Conservation (phyloP, 2,113 vertebrate genomes). For the Panurus biarmicus region DNA sequence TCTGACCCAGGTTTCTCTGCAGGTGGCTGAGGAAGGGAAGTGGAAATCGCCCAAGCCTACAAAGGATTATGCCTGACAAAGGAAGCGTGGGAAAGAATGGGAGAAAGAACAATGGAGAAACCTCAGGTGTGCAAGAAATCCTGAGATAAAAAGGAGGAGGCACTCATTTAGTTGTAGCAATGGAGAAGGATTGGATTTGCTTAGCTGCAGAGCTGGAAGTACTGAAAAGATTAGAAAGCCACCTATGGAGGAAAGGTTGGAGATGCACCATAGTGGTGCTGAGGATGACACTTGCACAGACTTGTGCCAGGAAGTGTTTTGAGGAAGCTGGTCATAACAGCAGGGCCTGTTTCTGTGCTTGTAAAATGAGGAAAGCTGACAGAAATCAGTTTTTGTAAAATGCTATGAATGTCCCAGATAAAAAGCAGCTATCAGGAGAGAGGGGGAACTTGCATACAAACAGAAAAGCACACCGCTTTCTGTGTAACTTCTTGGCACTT, state of each 20-base stretch:
- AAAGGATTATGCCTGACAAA: background rate
- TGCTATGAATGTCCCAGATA: background rate
- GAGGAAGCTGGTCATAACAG: background rate
- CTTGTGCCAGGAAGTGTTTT: background rate
- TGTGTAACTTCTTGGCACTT: background rate
- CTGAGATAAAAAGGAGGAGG: background rate
- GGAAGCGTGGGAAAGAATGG: background rate
- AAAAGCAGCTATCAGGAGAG: background rate
- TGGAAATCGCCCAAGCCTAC: background rate
- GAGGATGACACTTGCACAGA: background rate
- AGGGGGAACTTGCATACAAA: background rate
- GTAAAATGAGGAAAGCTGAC: background rate
- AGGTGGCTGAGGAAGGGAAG: slow-evolving; percentile 5
- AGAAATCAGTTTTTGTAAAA: background rate
- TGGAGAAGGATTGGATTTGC: background rate
- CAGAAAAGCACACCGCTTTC: background rate
- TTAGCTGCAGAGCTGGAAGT: background rate
- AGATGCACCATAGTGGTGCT: background rate
- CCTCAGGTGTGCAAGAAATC: background rate
- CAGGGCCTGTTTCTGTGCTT: background rate
- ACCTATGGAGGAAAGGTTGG: background rate
- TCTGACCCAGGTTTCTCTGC: background rate
- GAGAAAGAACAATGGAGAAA: background rate
- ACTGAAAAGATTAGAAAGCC: background rate
- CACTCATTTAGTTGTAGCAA: background rate